phyloP scores from a whole-genome alignment of 1,140 invertebrate genomes.

The Diachasma alloeum region DNA sequence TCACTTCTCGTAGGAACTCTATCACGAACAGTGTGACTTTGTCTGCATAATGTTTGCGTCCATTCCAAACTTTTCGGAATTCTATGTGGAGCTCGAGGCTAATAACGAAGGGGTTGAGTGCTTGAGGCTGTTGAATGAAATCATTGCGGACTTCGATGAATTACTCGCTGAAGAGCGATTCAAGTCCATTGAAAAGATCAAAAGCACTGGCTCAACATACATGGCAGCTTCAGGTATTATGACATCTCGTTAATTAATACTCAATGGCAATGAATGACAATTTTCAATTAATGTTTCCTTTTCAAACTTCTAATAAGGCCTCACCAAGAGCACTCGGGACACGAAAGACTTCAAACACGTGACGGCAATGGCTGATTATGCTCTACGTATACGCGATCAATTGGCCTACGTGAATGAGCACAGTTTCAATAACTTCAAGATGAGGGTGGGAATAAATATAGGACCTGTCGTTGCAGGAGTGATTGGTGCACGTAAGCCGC shows the following conservation, averaged over 20 bases:
- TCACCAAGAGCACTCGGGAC: conserved; percentile 82
- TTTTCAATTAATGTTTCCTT: not conserved
- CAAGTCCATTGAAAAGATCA: conserved; percentile 95
- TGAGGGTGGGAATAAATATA: conserved; percentile 93
- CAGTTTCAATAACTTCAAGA: conserved; percentile 96
- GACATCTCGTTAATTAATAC: not conserved
- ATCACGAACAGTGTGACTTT: conserved; percentile 93
- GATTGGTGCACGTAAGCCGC: conserved; percentile 91
- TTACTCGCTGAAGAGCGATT: conserved; percentile 86
- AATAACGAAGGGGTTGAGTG: conserved; percentile 97
- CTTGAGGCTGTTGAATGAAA: conserved; percentile 92
- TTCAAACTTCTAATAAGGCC: conserved; percentile 63
- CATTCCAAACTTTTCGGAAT: conserved; percentile 97
- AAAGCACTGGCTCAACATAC: conserved; percentile 94
- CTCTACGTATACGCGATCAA: conserved; percentile 84
- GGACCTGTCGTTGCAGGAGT: conserved; percentile 96
- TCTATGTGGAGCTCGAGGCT: conserved; percentile 93
- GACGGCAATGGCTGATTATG: conserved; percentile 91
- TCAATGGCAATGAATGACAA: not conserved
- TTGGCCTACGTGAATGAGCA: conserved; percentile 93
- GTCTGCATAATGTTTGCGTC: conserved; percentile 96
- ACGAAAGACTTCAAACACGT: conserved; percentile 80
- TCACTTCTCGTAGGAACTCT: conserved; percentile 77
- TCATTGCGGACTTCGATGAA: conserved; percentile 96
- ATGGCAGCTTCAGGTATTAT: conserved; percentile 91